These are phyloP conservation scores for Ophraella communa DNA, from an alignment of 2,888 invertebrate species.

Conservation along the genomic window DNA sequence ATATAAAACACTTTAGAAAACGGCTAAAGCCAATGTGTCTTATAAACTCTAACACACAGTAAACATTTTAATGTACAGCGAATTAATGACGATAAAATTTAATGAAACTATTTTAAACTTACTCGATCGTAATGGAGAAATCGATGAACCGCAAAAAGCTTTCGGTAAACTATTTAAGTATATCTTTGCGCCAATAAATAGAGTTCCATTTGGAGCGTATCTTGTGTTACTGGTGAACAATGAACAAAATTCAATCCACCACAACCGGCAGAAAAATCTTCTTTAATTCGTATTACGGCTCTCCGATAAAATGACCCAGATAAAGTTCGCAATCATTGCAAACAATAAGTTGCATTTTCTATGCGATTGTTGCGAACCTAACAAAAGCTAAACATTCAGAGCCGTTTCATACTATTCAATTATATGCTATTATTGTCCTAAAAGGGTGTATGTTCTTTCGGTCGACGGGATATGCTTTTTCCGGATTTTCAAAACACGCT, in stretches of 20 bases:
- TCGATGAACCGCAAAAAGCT: not conserved
- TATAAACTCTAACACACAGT: too few relatives aligned
- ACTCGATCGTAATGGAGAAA: not conserved
- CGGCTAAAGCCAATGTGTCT: too few relatives aligned
- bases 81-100: too few relatives aligned
- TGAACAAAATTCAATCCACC: conserved; percentile 5
- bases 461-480: not conserved
- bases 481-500: not conserved
- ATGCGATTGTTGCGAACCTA: conserved; percentile 4
- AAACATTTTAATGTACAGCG: too few relatives aligned
- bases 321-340: conserved; percentile 9
- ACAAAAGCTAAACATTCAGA: conserved; percentile 7
- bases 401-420: conserved; percentile 12
- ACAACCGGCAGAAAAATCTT: conserved; percentile 6
- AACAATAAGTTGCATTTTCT: conserved; percentile 19
- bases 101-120: not conserved
- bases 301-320: not conserved
- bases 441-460: conserved; percentile 10
- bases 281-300: conserved; percentile 5
- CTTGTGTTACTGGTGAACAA: not conserved
- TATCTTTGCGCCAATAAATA: conserved; percentile 7
- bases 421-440: conserved; percentile 4
- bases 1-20: too few relatives aligned
- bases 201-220: not conserved
- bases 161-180: not conserved